phyloP scores from a whole-genome alignment of 2,797 vertebrate genomes.

The Orestias chungarensis region DNA sequence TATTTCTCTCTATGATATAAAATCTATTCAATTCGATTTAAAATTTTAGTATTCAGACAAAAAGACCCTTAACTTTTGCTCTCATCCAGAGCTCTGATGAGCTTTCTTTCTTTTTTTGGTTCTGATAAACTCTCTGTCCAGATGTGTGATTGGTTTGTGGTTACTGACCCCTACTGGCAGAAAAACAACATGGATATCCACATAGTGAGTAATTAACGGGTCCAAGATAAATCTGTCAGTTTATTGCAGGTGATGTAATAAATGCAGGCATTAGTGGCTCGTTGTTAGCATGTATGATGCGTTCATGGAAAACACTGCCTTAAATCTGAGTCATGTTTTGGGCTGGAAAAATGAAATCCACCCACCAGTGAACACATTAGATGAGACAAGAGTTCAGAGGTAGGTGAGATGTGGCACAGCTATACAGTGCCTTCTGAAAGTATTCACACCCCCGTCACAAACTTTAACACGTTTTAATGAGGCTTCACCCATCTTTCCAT shows the following conservation, averaged over 20 bases:
- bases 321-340: conserved; percentile 16
- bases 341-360: conserved; percentile 23
- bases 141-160: conserved; percentile 62
- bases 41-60: neutral
- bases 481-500: neutral
- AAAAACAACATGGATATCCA: neutral
- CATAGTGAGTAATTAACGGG: neutral
- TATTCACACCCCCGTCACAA: neutral
- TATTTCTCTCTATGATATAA: neutral
- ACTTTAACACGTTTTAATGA: neutral
- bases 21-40: neutral
- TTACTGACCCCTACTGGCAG: conserved; percentile 74
- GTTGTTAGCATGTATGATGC: neutral
- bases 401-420: conserved; percentile 6
- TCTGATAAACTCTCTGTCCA: neutral
- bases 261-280: neutral
- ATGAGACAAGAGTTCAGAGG: conserved; percentile 4
- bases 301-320: conserved; percentile 24
- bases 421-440: neutral
- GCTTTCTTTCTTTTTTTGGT: neutral
- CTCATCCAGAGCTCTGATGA: neutral
- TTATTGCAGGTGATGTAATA: conserved; percentile 1
- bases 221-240: neutral
- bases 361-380: conserved; percentile 20
- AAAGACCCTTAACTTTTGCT: neutral